Conservation (phyloP, 2,113 vertebrate species). For the Catharus bicknelli region DNA sequence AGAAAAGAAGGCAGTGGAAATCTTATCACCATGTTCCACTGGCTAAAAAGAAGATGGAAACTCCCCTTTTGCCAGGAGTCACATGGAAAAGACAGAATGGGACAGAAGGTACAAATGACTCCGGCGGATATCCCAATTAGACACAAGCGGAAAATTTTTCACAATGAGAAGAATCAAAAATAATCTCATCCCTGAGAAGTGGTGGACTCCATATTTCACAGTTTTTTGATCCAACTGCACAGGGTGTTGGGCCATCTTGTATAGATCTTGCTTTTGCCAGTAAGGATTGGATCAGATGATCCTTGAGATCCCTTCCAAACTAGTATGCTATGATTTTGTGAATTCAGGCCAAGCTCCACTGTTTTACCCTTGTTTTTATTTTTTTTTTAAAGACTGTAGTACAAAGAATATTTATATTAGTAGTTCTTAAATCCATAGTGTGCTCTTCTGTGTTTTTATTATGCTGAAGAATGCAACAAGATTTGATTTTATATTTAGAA, state of each 20-base stretch:
- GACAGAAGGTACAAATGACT: not conserved
- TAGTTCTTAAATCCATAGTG: not conserved
- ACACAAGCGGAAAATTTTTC: not conserved
- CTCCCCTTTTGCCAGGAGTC: not conserved
- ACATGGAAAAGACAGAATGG: not conserved
- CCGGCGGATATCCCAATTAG: rapidly evolving
- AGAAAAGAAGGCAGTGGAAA: not conserved
- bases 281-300: not conserved
- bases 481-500: not conserved
- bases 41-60: not conserved
- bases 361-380: not conserved
- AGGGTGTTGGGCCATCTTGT: not conserved
- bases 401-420: not conserved
- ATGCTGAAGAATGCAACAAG: not conserved
- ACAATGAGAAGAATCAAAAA: not conserved
- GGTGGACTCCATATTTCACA: not conserved
- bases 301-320: not conserved
- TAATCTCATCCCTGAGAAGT: not conserved
- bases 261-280: not conserved
- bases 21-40: not conserved
- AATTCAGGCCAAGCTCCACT: not conserved
- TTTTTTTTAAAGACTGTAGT: not conserved
- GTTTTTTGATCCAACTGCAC: not conserved
- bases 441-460: not conserved
- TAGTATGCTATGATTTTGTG: not conserved